Evolutionary conservation across 2,113 vertebrate species (phyloP), one percentile per base, ranked within the genome.

Genomic region (Pseudopodoces humilis): DNA sequence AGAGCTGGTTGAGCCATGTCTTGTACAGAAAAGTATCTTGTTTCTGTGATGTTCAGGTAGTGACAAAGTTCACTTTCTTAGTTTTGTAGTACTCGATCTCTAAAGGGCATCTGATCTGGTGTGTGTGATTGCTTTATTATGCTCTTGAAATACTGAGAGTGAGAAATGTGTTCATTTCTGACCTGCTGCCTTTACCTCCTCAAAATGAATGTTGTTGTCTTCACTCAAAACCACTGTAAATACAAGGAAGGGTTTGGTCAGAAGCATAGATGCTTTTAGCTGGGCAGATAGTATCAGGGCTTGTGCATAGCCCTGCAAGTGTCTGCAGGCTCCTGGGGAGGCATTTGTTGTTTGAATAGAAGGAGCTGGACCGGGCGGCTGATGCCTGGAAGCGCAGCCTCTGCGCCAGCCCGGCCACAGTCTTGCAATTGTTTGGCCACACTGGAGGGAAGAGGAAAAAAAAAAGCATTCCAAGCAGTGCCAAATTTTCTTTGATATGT

Each of bases 181-280:
- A 63, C n/a, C 67, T 37, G n/a, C 33, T 0, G 9, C 81, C 50
- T 83, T 68, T 6, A 50, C 31, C 64, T 94, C 44, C 72, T 71
- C 60, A 11, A 24, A 39, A 68, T 24, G 27, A 69, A 20, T 10
- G 46, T 50, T 86, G 84, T 71, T 92, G 79, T 91, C 83, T 90
- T 86, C 65, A 2, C 60, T 94, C 22, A 3, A 33, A 22, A 30
- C 60, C 77, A 68, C 94, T 98, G 98, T 98, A 98, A 98, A 98
- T 98, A 95, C 91, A 96, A 98, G 99, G 99, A 99, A 99, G 99
- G 98, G 98, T 97, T 99, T 98, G 99, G 98, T 97, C 98, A 96
- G 95, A 87, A 98, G 96, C 97, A 97, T 97, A 43, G 97, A 96
- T 97, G 97, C 95, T 97, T 97, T 97, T 95, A 94, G 92, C 92